Evolutionary conservation across 2,797 vertebrate species (phyloP).

Genomic region (Vireo griseus): DNA sequence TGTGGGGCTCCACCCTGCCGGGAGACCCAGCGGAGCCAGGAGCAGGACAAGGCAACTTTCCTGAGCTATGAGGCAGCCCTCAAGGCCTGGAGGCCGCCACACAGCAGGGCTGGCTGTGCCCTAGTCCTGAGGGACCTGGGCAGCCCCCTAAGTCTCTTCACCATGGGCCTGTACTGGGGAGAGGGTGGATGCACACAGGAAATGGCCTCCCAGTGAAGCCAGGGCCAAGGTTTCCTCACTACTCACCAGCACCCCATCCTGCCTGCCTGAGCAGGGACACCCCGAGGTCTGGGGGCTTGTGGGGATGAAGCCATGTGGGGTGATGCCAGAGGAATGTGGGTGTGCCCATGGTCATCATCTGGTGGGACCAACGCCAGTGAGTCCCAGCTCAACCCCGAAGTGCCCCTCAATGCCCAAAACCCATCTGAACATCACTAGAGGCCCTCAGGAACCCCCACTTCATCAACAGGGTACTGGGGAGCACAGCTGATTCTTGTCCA

Average conservation of each 20-base stretch:
- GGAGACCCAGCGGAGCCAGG: accelerated
- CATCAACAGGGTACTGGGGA: accelerated
- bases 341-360: accelerated
- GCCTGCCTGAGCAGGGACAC: accelerated
- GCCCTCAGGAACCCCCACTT: accelerated
- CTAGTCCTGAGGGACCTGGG: neutral
- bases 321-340: accelerated
- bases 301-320: neutral
- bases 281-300: accelerated
- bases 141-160: accelerated
- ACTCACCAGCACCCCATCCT: neutral
- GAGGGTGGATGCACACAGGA: neutral
- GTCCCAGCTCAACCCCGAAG: neutral
- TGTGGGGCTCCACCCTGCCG: neutral
- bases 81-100: accelerated
- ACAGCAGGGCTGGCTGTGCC: neutral
- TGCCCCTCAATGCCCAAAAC: accelerated
- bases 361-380: accelerated
- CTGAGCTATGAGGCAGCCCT: neutral
- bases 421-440: accelerated
- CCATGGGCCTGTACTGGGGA: accelerated
- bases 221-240: neutral
- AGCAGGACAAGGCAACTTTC: accelerated
- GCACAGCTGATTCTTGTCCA: accelerated
- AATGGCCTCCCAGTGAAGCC: neutral